phyloP scores from a whole-genome alignment of 2,113 vertebrate genomes.

The Centropus unirufus region DNA sequence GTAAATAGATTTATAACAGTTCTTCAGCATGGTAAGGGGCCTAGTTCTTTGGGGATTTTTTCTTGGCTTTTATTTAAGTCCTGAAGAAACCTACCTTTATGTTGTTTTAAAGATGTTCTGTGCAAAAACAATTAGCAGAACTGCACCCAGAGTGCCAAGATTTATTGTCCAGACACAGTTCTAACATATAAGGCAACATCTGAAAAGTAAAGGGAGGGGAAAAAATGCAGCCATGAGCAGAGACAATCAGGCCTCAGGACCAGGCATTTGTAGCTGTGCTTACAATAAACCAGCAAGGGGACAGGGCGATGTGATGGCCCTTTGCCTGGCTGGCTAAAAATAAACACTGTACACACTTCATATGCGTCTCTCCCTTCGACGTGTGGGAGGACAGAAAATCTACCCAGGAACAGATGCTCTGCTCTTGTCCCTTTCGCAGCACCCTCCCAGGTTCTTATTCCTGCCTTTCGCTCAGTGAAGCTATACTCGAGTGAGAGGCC shows the following conservation, averaged over 20 bases:
- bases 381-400: slow-evolving; percentile 26
- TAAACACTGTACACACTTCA: not conserved
- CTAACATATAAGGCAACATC: not conserved
- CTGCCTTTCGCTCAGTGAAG: not conserved
- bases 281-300: not conserved
- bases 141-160: not conserved
- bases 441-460: not conserved
- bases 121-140: not conserved
- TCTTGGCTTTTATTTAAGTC: not conserved
- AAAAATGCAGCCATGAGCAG: not conserved
- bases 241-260: not conserved
- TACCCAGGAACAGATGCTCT: not conserved
- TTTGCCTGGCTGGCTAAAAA: slow-evolving; percentile 13
- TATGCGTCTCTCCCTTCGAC: not conserved
- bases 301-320: not conserved
- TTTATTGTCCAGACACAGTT: not conserved
- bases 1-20: not conserved
- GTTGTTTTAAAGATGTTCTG: not conserved
- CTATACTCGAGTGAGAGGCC: not conserved
- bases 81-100: not conserved
- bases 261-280: not conserved
- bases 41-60: not conserved
- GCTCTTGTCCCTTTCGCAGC: not conserved
- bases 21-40: not conserved
- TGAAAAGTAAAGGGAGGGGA: not conserved